Evolutionary conservation across 2,113 vertebrate species (phyloP), one percentile per base, ranked within the genome.

Genomic region (Strix aluco): DNA sequence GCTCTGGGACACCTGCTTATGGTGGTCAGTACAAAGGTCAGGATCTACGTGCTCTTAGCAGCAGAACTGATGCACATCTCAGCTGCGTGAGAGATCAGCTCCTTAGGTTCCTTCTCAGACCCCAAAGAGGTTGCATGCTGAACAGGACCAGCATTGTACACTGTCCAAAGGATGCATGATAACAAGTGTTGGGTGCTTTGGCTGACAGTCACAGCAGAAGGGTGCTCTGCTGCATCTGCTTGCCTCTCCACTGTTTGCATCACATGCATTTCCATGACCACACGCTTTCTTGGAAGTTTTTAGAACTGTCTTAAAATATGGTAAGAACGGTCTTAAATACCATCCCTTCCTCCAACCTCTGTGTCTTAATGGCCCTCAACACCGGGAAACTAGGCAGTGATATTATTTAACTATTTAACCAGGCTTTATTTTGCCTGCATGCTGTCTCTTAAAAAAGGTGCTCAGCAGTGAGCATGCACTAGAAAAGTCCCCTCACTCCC

Each of bases 31-130:
- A n/a, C 14, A 17, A 54, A 40, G 57, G 51, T 17, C 30, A 36
- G 66, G 34, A n/a, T 2, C 16, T 11, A 9, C 0, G 0, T 1
- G 22, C 9, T 42, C 16, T 30, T 40, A 26, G 1, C 62, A 69
- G 74, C 51, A 81, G 58, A 62, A 71, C 47, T 21, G 52, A 55
- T 32, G 32, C 19, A 12, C 14, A 22, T 20, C 29, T 32, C 42
- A 34, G 30, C 40, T 74, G 36, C 9, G 8, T 17, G n/a, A 44
- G 29, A 69, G 20, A 85, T 42, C 70, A 71, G 47, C 26, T 58
- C 67, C 47, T 59, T 29, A 30, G 8, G 22, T 2, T 65, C 40
- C 21, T 40, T 51, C 46, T 23, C 23, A 17, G 20, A 29, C 18
- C 36, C 17, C 22, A 27, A 10, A 61, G 44, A 44, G 36, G 69